These are phyloP conservation scores for Arnoldichthys spilopterus DNA, from an alignment of 2,797 vertebrate genomes.

Conservation along the genomic window DNA sequence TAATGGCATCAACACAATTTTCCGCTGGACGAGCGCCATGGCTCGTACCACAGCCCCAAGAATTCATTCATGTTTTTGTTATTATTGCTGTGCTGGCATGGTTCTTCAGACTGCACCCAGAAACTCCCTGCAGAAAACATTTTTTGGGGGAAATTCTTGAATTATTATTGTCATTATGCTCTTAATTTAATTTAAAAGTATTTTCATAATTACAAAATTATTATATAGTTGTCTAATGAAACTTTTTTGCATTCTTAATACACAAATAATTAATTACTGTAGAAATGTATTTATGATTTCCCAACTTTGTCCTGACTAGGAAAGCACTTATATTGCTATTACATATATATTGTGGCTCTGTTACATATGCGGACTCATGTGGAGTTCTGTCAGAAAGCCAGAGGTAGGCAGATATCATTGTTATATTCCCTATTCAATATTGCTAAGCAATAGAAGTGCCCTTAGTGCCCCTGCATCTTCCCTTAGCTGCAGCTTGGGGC, in stretches of 20 bases:
- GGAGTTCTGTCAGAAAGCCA: not conserved
- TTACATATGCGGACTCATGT: not conserved
- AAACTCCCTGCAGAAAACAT: not conserved
- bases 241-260: too few species aligned
- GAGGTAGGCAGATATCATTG: not conserved
- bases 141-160: too few species aligned
- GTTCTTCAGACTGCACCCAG: not conserved
- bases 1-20: slow-evolving; percentile 24
- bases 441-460: not conserved
- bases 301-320: not conserved
- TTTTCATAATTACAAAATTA: too few species aligned
- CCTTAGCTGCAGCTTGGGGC: not conserved
- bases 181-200: too few species aligned
- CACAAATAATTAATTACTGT: too few species aligned
- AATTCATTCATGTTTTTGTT: not conserved
- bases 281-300: too few species aligned
- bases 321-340: not conserved
- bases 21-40: not conserved
- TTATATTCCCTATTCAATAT: not conserved
- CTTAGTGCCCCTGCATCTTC: not conserved
- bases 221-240: too few species aligned
- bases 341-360: too few species aligned
- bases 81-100: not conserved
- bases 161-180: too few species aligned
- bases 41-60: not conserved